Percentiles rank a stretch among this genome's conserved stretches.
Evolutionary conservation across 2,888 invertebrate species (phyloP).

Genomic region (Mythimna loreyi): DNA sequence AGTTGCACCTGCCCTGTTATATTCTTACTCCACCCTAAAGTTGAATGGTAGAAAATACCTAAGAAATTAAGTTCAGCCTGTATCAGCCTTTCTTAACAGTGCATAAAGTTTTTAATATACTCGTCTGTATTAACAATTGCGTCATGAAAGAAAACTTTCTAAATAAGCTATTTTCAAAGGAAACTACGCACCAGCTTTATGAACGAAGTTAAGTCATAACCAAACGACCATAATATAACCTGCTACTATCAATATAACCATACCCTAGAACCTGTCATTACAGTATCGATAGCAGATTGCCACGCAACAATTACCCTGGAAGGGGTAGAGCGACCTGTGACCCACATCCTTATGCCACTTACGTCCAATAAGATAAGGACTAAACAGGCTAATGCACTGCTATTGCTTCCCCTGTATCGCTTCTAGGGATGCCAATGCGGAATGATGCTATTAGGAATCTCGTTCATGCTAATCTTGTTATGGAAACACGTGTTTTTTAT

Average conservation of each 20-base stretch:
- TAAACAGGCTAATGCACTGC: slow-evolving; percentile 47
- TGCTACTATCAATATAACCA: slow-evolving; percentile 28
- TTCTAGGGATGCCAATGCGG: slow-evolving; percentile 33
- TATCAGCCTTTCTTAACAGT: too few relatives aligned
- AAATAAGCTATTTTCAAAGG: too few relatives aligned
- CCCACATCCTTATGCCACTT: slow-evolving; percentile 52
- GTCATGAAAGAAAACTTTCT: too few relatives aligned
- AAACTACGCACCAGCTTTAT: not conserved
- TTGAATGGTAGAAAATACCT: too few relatives aligned
- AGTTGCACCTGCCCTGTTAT: too few relatives aligned
- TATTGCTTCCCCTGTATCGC: slow-evolving; percentile 41
- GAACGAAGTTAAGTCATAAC: not conserved
- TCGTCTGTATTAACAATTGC: too few relatives aligned
- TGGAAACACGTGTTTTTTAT: not conserved
- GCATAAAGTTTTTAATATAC: too few relatives aligned
- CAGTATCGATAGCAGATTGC: slow-evolving; percentile 38
- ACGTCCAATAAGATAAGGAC: slow-evolving; percentile 58
- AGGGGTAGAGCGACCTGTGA: slow-evolving; percentile 23
- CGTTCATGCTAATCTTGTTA: slow-evolving; percentile 36
- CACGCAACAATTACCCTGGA: slow-evolving; percentile 24
- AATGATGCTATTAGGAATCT: slow-evolving; percentile 27
- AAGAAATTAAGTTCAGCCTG: too few relatives aligned
- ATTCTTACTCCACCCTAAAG: too few relatives aligned
- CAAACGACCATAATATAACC: slow-evolving; percentile 5
- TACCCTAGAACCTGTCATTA: slow-evolving; percentile 19